phyloP scores from a whole-genome alignment of 2,888 invertebrate genomes.

The Crepidodera aurea region DNA sequence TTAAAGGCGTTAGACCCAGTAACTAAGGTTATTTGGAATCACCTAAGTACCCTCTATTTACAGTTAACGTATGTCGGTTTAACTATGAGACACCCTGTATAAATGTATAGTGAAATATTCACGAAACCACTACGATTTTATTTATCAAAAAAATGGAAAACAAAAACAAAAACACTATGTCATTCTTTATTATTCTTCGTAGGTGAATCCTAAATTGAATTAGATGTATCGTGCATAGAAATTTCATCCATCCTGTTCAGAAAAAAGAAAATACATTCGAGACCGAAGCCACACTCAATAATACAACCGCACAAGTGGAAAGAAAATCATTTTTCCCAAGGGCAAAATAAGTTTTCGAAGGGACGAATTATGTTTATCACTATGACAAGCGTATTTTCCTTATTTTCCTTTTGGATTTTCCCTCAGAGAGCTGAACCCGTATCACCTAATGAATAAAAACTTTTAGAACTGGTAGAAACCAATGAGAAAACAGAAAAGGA shows the following conservation, averaged over 20 bases:
- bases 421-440: not conserved
- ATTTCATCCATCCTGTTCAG: not conserved
- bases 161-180: too few relatives aligned
- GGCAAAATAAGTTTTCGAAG: constrained; percentile 24
- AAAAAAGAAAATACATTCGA: constrained; percentile 7
- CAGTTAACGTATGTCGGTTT: too few relatives aligned
- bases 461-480: constrained; percentile 12
- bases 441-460: constrained; percentile 19
- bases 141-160: too few relatives aligned
- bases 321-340: constrained; percentile 27
- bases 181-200: not conserved
- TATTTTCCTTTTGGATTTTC: constrained; percentile 10
- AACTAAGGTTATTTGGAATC: too few relatives aligned
- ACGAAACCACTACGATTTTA: too few relatives aligned
- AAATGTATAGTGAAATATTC: too few relatives aligned
- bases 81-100: too few relatives aligned
- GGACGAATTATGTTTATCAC: constrained; percentile 30
- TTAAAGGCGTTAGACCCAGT: too few relatives aligned
- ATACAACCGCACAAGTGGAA: constrained; percentile 18
- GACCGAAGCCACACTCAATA: constrained; percentile 1
- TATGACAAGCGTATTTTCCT: constrained; percentile 26
- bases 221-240: not conserved
- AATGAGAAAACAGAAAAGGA: not conserved
- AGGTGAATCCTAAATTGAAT: constrained; percentile 1
- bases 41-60: too few relatives aligned